Evolutionary conservation across 1,140 invertebrate genomes (phyloP).

Genomic region (Nasonia longicornis): DNA sequence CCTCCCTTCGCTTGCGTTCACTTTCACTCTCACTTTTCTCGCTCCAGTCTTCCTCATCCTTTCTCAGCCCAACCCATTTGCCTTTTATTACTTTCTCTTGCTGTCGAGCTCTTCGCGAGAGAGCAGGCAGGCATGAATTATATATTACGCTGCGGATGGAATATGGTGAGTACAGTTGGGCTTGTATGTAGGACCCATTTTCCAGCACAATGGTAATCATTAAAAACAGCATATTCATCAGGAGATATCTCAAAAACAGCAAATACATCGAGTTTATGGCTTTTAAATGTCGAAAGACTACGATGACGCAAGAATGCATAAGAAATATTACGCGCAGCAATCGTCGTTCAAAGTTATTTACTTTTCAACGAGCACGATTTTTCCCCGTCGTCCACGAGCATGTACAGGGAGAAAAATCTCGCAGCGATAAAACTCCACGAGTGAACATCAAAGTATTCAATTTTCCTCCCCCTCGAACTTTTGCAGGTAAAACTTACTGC

Average conservation of each 20-base stretch:
- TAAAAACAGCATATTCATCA: too few relatives aligned
- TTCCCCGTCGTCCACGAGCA: neutral
- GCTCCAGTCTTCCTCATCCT: slow-evolving; percentile 11
- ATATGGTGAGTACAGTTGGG: neutral
- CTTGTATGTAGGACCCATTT: neutral
- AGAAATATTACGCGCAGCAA: neutral
- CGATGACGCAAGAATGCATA: neutral
- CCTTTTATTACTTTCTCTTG: slow-evolving; percentile 40
- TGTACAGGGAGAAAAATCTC: slow-evolving; percentile 6
- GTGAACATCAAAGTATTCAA: slow-evolving; percentile 6
- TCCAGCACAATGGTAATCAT: too few relatives aligned
- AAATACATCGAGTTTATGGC: too few relatives aligned
- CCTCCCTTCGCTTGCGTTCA: slow-evolving; percentile 18
- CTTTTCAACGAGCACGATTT: slow-evolving; percentile 8
- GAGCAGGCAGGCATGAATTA: slow-evolving; percentile 33
- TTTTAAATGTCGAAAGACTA: neutral
- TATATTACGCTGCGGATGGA: neutral
- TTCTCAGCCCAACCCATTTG: neutral
- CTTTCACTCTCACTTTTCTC: slow-evolving; percentile 39
- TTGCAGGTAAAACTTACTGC: neutral
- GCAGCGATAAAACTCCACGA: neutral
- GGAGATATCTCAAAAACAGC: too few relatives aligned
- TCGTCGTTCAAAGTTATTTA: neutral
- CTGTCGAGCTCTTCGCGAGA: neutral
- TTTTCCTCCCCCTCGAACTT: neutral